Percentiles rank a stretch among this genome's conserved stretches.
These are phyloP conservation scores for Procavia capensis DNA, from an alignment of 2,113 vertebrate species.

Conservation along the genomic window DNA sequence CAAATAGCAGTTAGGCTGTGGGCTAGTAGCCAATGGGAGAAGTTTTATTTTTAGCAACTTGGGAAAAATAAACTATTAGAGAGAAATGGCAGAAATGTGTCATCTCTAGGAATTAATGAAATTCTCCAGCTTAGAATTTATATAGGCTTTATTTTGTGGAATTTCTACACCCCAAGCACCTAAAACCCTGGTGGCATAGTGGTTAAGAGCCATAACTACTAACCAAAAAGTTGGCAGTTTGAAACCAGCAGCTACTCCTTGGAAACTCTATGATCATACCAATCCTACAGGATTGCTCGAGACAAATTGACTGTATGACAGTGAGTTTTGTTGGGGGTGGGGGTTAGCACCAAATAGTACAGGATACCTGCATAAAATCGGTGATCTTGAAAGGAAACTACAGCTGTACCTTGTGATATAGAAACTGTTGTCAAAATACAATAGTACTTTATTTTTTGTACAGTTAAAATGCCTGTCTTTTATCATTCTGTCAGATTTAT, in stretches of 20 bases:
- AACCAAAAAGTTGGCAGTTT: too few species aligned
- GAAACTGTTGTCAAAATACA: background rate
- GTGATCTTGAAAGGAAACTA: background rate
- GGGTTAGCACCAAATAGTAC: too few species aligned
- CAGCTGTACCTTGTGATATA: background rate
- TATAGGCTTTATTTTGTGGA: background rate
- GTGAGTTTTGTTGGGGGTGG: too few species aligned
- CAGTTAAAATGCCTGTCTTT: slow-evolving; percentile 2
- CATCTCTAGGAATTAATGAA: background rate
- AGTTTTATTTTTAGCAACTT: slow-evolving; percentile 63
- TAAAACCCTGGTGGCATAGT: too few species aligned
- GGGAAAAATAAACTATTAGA: slow-evolving; percentile 22
- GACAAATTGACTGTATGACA: too few species aligned
- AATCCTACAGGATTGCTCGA: too few species aligned
- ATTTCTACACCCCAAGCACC: background rate
- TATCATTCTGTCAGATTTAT: background rate
- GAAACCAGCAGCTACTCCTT: too few species aligned
- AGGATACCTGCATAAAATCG: background rate
- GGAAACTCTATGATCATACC: too few species aligned
- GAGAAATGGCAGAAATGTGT: slow-evolving; percentile 12
- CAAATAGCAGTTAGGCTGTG: slow-evolving; percentile 53
- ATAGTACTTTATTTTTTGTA: background rate
- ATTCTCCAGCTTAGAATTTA: background rate
- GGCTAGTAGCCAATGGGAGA: slow-evolving; percentile 28
- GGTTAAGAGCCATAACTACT: too few species aligned